Evolutionary conservation across 2,113 vertebrate species (phyloP), one percentile per base, ranked within the genome.

Genomic region (Platysteira castanea): DNA sequence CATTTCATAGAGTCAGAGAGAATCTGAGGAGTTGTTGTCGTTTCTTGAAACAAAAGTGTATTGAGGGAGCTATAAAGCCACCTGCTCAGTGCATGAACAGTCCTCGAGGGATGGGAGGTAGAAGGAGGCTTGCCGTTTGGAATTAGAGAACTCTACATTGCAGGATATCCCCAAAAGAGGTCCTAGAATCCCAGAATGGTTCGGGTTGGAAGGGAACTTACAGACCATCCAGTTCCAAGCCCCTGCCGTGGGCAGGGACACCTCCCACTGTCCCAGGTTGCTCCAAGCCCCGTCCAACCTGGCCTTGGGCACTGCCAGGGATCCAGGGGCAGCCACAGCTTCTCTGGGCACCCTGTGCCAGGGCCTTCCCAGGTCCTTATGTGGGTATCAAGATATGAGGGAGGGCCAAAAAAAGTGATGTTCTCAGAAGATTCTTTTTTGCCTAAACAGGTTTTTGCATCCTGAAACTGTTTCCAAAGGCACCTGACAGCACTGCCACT

Each of bases 11-110:
- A 82, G 35, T 9, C 42, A 30, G 53, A 74, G 87, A 46, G 46
- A 88, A 67, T 61, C 37, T 54, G 60, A 67, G 60, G 30, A 73
- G 84, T 68, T 59, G 77, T 39, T 56, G 74, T 18, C 76, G 35
- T 76, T 94, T 92, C 61, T 76, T 89, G 84, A 89, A 78, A 93
- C 47, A 78, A 63, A 68, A 91, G 69, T 84, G 73, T 56, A 70
- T 41, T 75, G 52, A 24, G 61, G 68, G 83, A 78, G n/a, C 63
- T 47, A 1, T 67, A 60, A 86, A 94, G 49, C 31, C 76, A 64
- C 47, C 47, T 71, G 31, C 80, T 81, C 60, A 11, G 50, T 35
- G 8, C 13, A 31, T 47, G 64, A 60, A 14, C 31, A 80, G 11
- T 30, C 26, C 42, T 49, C 8, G 1, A 33, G 41, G 46, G 41